Evolutionary conservation across 2,888 invertebrate species (phyloP).

Genomic region (Lucinisca nassula): DNA sequence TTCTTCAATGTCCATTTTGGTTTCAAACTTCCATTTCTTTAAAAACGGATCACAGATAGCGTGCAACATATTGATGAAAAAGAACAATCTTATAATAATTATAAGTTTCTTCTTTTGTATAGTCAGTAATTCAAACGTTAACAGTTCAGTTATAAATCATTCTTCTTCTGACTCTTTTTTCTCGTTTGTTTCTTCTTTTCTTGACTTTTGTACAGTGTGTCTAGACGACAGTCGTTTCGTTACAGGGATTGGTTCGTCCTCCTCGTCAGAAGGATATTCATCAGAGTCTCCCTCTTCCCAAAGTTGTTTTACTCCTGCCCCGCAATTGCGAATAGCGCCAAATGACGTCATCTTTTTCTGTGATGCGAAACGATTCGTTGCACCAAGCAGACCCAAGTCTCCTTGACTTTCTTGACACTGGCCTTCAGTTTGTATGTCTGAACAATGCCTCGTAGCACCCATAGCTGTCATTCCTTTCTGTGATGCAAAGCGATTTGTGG

Average conservation of each 20-base stretch:
- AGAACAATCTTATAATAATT: no score
- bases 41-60: no score
- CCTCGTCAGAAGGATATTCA: slow-evolving; percentile 69
- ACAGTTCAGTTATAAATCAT: not conserved
- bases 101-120: no score
- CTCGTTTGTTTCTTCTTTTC: not conserved
- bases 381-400: slow-evolving; percentile 78
- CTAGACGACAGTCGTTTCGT: slow-evolving; percentile 2
- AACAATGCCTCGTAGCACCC: slow-evolving; percentile 85
- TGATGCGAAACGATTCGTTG: slow-evolving; percentile 86
- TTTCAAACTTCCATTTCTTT: no score
- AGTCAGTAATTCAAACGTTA: no score
- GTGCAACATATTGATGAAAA: no score
- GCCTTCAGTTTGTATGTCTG: slow-evolving; percentile 70
- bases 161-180: not conserved
- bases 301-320: slow-evolving; percentile 62
- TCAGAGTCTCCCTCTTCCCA: slow-evolving; percentile 66
- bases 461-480: slow-evolving; percentile 86
- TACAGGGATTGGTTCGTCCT: slow-evolving; percentile 58
- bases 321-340: slow-evolving; percentile 82
- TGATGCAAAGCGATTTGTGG: slow-evolving; percentile 86
- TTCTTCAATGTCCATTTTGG: no score
- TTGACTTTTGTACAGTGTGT: slow-evolving; percentile 10
- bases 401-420: slow-evolving; percentile 43
- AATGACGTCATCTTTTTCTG: slow-evolving; percentile 86